Percentiles rank a stretch among this genome's conserved stretches.
Evolutionary conservation across 2,888 invertebrate genomes (phyloP).

Genomic region (Hybos culiciformis): DNA sequence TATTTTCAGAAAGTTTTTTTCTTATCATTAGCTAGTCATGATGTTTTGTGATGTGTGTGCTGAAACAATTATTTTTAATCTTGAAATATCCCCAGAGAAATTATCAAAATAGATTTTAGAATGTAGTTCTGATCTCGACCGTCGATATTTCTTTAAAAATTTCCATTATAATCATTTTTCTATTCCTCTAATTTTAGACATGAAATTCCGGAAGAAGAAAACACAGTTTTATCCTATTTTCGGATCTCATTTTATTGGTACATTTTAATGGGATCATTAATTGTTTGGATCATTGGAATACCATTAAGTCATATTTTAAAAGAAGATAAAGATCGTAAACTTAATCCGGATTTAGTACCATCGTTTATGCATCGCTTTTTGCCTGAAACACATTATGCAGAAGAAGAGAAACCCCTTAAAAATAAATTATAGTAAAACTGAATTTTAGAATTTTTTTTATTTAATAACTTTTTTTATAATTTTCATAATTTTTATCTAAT

Average conservation of each 20-base stretch:
- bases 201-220: slow-evolving; percentile 1
- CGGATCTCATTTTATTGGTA: slow-evolving; percentile 48
- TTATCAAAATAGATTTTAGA: no score
- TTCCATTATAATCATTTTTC: not conserved
- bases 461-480: no score
- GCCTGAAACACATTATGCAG: not conserved
- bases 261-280: slow-evolving; percentile 36
- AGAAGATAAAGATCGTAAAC: slow-evolving; percentile 17
- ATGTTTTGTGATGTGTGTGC: no score
- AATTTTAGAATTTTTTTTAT: no score
- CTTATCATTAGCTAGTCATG: no score
- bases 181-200: not conserved
- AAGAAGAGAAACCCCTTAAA: not conserved
- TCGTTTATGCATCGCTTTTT: slow-evolving; percentile 20
- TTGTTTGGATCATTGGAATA: slow-evolving; percentile 39
- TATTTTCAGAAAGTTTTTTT: no score
- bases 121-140: no score
- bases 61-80: no score
- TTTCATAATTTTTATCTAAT: no score
- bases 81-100: no score
- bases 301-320: slow-evolving; percentile 39
- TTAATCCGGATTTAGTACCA: slow-evolving; percentile 23
- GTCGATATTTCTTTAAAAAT: no score
- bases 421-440: no score
- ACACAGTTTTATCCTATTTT: slow-evolving; percentile 36